Base-by-base conservation (phyloP, 1,140 invertebrate genomes). In the Pseudomyrmex gracilis region DNA sequence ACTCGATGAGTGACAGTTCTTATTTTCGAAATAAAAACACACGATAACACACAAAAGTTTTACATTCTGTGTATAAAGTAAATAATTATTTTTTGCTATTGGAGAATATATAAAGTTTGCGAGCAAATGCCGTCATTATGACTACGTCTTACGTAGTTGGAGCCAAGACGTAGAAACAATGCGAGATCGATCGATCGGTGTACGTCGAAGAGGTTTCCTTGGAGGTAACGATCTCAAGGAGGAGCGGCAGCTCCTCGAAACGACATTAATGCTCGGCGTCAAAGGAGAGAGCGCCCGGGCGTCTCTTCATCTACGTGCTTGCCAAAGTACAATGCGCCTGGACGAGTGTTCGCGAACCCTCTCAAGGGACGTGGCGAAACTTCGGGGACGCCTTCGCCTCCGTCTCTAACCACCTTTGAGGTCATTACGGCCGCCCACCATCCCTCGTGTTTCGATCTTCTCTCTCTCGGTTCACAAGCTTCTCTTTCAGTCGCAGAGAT, bases 1-100 rank as follows among this genome's bases (percentile, higher is more conserved):
- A 73, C 60, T 84, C 87, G 89, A 90, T 87, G 90, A 90, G 85
- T 85, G 87, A 84, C 84, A 84, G 67, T 64, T 45, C 7, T 34
- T n/a, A n/a, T n/a, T 34, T 34, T 34, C 34, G 5, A 34, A 34
- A 34, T 7, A 34, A 34, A 34, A 34, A 34, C 34, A 34, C 4
- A 34, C 34, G 34, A 34, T 34, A 34, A 34, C 34, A 34, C 34
- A 34, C 34, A 34, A 74, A 74, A 74, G 47, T 58, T 63, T 74
- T n/a, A 24, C 24, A 17, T 74, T 61, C 43, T 2, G 9, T 24
- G 8, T 5, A 34, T 34, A 34, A 45, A 63, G 10, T 60, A 45
- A 5, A 34, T 74, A 74, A 74, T 74, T 74, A 63, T 47, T 74
- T 24, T 15, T 58, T 15, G 13, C 22, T 8, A 43, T 49, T 74